Conservation (phyloP, 2,113 vertebrate species). For the Sisor rabdophorus region DNA sequence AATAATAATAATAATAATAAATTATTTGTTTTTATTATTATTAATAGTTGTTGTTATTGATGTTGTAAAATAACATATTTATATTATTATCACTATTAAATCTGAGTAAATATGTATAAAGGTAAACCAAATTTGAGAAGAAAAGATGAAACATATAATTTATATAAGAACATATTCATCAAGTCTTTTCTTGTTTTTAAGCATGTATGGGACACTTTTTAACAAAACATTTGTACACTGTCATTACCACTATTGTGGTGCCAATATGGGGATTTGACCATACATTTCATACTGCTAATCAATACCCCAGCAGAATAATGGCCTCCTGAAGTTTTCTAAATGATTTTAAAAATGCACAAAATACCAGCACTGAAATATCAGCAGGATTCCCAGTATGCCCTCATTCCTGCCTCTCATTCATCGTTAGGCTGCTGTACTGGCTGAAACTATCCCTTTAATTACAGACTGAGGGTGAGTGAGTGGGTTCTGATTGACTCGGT, state of each 20-base stretch:
- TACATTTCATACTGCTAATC: constrained; percentile 7
- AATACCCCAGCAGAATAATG: background rate
- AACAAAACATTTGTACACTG: background rate
- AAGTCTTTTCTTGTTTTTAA: background rate
- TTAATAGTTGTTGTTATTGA: too few relatives aligned
- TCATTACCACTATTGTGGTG: background rate
- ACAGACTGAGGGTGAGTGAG: constrained; percentile 26
- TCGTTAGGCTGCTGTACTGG: constrained; percentile 8
- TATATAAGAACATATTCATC: background rate
- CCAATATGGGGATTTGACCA: background rate
- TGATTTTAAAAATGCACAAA: constrained; percentile 1
- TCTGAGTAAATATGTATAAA: too few relatives aligned
- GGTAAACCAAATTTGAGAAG: too few relatives aligned
- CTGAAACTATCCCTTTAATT: constrained; percentile 34
- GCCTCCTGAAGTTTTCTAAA: background rate
- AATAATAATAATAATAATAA: too few relatives aligned
- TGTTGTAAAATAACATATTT: too few relatives aligned
- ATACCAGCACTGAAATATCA: constrained; percentile 2
- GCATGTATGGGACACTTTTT: too few relatives aligned
- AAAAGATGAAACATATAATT: too few relatives aligned
- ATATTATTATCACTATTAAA: too few relatives aligned
- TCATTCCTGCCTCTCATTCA: constrained; percentile 22
- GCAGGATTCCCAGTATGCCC: constrained; percentile 4
- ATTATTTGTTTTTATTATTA: too few relatives aligned
- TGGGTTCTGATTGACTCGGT: constrained; percentile 48